Conservation (phyloP, 2,888 invertebrate genomes). For the Andrena hattorfiana region DNA sequence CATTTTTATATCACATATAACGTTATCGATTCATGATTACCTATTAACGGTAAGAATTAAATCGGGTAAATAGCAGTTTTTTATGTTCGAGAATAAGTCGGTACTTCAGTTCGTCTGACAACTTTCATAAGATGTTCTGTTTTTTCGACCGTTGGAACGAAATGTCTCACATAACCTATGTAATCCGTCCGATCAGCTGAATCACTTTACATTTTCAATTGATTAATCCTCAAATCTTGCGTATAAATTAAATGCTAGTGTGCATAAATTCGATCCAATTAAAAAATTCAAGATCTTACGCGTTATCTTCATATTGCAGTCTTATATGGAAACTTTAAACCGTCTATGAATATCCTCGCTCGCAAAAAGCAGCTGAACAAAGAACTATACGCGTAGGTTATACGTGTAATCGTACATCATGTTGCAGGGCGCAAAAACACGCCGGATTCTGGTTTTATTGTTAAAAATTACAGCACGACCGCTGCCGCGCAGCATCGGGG, state of each 20-base stretch:
- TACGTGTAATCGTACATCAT: constrained; percentile 19
- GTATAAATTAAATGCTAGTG: too few relatives aligned
- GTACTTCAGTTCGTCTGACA: too few relatives aligned
- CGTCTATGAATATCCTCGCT: constrained; percentile 5
- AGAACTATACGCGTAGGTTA: constrained; percentile 1
- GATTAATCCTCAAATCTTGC: too few relatives aligned
- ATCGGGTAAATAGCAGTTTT: too few relatives aligned
- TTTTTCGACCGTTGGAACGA: constrained; percentile 17
- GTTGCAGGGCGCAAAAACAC: constrained; percentile 23
- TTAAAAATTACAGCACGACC: constrained; percentile 9
- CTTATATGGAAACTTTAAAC: neutral
- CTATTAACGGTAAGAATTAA: too few relatives aligned
- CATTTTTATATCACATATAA: too few relatives aligned
- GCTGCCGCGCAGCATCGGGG: neutral
- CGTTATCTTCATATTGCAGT: neutral
- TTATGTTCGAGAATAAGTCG: too few relatives aligned
- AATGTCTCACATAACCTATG: neutral
- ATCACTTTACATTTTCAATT: too few relatives aligned
- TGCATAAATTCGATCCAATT: too few relatives aligned
- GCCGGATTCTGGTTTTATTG: constrained; percentile 35
- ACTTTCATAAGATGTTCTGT: neutral
- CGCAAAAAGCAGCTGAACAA: neutral
- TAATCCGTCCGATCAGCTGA: neutral
- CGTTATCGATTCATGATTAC: too few relatives aligned
- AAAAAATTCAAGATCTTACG: neutral